Conservation (phyloP, 2,797 vertebrate species). For the Leuciscus waleckii region DNA sequence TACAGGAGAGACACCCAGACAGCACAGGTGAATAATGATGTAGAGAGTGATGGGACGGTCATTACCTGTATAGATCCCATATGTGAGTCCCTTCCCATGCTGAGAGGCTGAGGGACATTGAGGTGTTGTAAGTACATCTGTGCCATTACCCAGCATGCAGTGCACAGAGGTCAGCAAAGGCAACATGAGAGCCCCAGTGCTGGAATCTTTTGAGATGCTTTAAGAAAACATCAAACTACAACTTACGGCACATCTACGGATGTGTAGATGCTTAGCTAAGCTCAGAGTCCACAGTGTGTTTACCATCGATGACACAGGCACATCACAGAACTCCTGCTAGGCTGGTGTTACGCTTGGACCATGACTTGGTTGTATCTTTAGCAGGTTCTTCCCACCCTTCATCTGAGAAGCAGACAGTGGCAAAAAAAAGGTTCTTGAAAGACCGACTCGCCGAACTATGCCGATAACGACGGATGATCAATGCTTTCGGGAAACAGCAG, state of each 20-base stretch:
- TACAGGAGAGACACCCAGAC: not conserved
- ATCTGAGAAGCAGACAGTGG: not conserved
- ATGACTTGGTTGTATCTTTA: not conserved
- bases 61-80: conserved; percentile 72
- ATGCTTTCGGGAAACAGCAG: too few species aligned
- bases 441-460: too few species aligned
- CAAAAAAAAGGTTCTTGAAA: too few species aligned
- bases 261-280: not conserved
- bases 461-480: too few species aligned
- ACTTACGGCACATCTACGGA: not conserved
- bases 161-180: conserved; percentile 64
- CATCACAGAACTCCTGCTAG: not conserved
- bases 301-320: too few species aligned
- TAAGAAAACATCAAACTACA: conserved; percentile 71
- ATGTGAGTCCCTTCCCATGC: conserved; percentile 63
- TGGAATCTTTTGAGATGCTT: conserved; percentile 71
- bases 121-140: conserved; percentile 70
- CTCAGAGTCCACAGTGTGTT: not conserved
- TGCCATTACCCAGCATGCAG: not conserved
- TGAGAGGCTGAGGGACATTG: conserved; percentile 66
- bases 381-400: not conserved
- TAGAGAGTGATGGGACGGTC: conserved; percentile 17
- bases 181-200: conserved; percentile 60
- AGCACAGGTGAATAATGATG: conserved; percentile 22
- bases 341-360: not conserved